Evolutionary conservation across 2,888 invertebrate genomes (phyloP), one percentile per base, ranked within the genome.

Genomic region (Perizoma flavofasciatum): DNA sequence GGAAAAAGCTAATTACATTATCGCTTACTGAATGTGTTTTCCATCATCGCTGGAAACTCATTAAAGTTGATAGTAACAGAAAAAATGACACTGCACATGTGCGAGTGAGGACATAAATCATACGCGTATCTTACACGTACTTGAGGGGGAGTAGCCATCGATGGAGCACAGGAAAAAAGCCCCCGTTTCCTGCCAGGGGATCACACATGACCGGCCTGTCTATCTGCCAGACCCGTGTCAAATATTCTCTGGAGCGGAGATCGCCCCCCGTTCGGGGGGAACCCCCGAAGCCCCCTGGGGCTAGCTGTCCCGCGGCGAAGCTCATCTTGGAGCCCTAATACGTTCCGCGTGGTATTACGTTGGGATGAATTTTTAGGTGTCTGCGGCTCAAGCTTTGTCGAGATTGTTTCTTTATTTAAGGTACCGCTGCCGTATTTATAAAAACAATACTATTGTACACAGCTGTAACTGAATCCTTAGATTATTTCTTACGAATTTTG

Each of bases 201-300:
- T 91, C 92, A 92, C 92, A 92, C 92, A 92, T 91, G 92, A 91
- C 92, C 90, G 90, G 88, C 83, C 89, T 91, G 92, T 92, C 92
- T 91, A 91, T 92, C 92, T 91, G 92, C 92, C 92, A 90, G 91
- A 92, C 92, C 92, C 92, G 88, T 92, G 91, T 92, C 92, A 92
- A 92, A 92, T 92, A 92, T 91, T 88, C 92, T 91, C 90, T 91
- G 88, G 88, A 92, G 92, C 92, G 92, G 86, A 89, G 88, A 84
- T 88, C 86, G 85, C 88, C 89, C n/a, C 85, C 85, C 75, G 77
- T 78, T 74, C 67, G 74, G 81, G 83, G 81, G 82, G 78, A 81
- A 82, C 55, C 56, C 49, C 55, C 46, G 82, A 75, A 78, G 82
- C 86, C 88, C 89, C 91, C 88, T 82, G 90, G 90, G 89, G 87